phyloP scores from a whole-genome alignment of 2,797 vertebrate genomes.

The Sebastes wilsoni region DNA sequence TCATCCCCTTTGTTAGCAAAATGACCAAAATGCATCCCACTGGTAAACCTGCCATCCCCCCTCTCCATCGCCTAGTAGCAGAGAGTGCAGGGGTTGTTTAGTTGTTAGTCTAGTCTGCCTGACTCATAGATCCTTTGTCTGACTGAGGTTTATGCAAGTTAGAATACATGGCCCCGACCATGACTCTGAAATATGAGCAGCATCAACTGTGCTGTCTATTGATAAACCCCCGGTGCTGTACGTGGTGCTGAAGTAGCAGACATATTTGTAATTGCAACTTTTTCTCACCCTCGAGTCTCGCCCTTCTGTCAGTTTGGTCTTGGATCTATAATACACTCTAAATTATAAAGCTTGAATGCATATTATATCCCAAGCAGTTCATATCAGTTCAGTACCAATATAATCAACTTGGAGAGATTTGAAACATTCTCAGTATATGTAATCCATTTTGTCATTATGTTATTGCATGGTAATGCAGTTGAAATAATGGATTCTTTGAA shows the following conservation, averaged over 20 bases:
- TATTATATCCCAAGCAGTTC: background rate
- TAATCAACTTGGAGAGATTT: background rate
- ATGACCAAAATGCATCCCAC: background rate
- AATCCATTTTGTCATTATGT: background rate
- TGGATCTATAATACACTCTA: background rate
- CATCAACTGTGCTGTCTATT: background rate
- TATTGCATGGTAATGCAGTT: background rate
- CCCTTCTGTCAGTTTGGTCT: background rate
- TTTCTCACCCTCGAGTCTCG: accelerated
- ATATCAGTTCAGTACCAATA: background rate
- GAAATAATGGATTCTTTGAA: background rate
- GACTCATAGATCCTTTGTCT: background rate
- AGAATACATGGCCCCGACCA: background rate
- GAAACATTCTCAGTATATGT: background rate
- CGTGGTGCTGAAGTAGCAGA: background rate
- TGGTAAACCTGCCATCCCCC: background rate
- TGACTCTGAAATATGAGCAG: background rate
- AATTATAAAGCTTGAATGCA: background rate
- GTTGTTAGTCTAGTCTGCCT: background rate
- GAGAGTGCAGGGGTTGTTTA: background rate
- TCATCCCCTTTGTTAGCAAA: background rate
- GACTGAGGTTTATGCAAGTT: background rate
- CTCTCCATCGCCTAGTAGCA: background rate
- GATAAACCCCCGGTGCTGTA: background rate
- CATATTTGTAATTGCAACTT: background rate